Base-by-base conservation (phyloP, 2,797 vertebrate genomes). In the Distichodus sexfasciatus region DNA sequence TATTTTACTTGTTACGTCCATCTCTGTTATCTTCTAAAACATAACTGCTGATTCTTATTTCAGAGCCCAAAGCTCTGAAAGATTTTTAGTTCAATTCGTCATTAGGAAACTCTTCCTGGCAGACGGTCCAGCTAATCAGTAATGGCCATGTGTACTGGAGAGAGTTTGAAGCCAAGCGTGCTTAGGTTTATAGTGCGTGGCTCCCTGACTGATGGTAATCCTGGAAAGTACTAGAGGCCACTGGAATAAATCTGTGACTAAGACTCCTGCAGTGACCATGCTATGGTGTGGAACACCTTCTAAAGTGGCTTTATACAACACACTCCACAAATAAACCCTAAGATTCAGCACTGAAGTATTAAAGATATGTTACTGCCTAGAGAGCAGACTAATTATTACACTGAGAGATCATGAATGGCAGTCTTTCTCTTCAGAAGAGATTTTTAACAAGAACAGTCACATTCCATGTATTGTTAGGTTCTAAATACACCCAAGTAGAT, bases 341-440 rank as follows among this genome's bases (percentile, higher is more conserved):
- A 79, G 85, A 87, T 78, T 89, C 85, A 87, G 83, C 83, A 85
- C 51, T 71, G 71, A 76, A 82, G 81, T 80, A 89, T 89, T 87
- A 90, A 76, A 83, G 76, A 72, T 78, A 29, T 59, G 76, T 75
- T 82, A 83, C 77, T 82, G 79, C 74, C 62, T 62, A 33, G 67
- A 51, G 79, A 81, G 75, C 23, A 58, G 17, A 66, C 35, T 36
- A 8, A 40, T 48, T 44, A 21, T 36, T 38, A 40, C 15, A n/a
- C 2, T 11, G 68, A 71, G 8, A 53, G 58, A 9, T 1, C 14
- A 69, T 17, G 11, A 71, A n/a, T 31, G 15, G 24, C 10, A 15
- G 41, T 28, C 51, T 43, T 36, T 14, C 11, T 2, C 19, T 48
- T 15, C 3, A 33, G 19, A 51, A 7, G 12, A 4, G 29, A 70